Evolutionary conservation across 1,140 invertebrate species (phyloP).

Genomic region (Scaptomyza montana): DNA sequence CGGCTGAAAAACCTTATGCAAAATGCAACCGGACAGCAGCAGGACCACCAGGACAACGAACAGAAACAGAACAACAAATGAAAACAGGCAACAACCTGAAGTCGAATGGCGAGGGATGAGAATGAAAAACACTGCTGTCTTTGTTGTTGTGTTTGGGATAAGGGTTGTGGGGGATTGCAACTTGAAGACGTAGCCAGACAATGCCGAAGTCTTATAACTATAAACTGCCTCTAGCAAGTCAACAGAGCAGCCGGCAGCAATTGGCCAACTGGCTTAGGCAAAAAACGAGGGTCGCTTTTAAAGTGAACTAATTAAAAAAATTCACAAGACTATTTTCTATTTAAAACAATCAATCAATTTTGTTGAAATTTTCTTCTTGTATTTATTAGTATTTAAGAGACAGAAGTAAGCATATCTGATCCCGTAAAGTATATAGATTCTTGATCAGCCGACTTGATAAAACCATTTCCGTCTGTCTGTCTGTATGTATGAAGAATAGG

Average conservation of each 20-base stretch:
- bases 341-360: no score
- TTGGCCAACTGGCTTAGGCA: constrained; percentile 4
- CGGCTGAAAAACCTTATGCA: constrained; percentile 65
- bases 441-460: no score
- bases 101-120: neutral
- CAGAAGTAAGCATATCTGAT: no score
- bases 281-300: constrained; percentile 6
- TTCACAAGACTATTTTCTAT: no score
- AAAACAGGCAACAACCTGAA: neutral
- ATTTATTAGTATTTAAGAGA: no score
- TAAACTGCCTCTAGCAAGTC: constrained; percentile 15
- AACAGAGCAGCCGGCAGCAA: constrained; percentile 4
- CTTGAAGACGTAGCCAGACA: constrained; percentile 18
- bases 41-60: neutral
- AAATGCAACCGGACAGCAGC: constrained; percentile 53
- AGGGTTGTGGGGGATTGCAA: neutral
- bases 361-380: no score
- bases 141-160: no score
- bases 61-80: neutral
- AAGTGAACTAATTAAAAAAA: neutral
- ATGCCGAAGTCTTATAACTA: constrained; percentile 19
- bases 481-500: no score
- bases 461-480: no score
- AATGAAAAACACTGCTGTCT: neutral
- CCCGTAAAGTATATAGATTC: no score